Base-by-base conservation (phyloP, 2,888 invertebrate genomes). In the Pyrocoelia pectoralis region DNA sequence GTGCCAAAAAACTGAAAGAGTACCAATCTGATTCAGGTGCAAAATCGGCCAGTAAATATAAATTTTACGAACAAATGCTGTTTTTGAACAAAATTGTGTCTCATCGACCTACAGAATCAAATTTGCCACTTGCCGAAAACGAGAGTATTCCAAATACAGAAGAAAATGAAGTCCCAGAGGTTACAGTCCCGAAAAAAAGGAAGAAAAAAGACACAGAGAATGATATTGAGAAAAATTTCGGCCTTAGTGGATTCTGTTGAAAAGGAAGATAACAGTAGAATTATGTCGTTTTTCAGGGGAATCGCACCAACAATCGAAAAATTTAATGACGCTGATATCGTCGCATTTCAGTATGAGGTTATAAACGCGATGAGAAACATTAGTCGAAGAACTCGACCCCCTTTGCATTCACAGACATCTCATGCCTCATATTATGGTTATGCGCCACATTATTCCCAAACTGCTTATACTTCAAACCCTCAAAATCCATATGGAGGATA, bases 81-180 rank as follows among this genome's bases (percentile, higher is more conserved):
- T 48, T 48, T 48, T 48, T 48, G 10, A 48, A 48, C 10, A 48
- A 48, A 48, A 48, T 48, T 18, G 48, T 48, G 12, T n/a, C n/a
- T n/a, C n/a, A n/a, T n/a, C n/a, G n/a, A n/a, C n/a, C n/a, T n/a
- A n/a, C n/a, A n/a, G n/a, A n/a, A n/a, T n/a, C n/a, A n/a, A n/a
- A n/a, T n/a, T n/a, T n/a, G 48, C 9, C 48, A 48, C 4, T 13
- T 14, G 43, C 43, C 13, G 13, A 43, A 43, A 13, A 43, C 43
- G 43, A n/a, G n/a, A n/a, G n/a, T n/a, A n/a, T n/a, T n/a, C n/a
- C n/a, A n/a, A n/a, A n/a, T n/a, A n/a, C n/a, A n/a, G n/a, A n/a
- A n/a, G n/a, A n/a, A n/a, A n/a, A n/a, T n/a, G n/a, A n/a, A n/a
- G n/a, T n/a, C n/a, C n/a, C n/a, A n/a, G n/a, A n/a, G n/a, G n/a